Evolutionary conservation across 2,113 vertebrate species (phyloP).

Genomic region (Calyptomena viridis): DNA sequence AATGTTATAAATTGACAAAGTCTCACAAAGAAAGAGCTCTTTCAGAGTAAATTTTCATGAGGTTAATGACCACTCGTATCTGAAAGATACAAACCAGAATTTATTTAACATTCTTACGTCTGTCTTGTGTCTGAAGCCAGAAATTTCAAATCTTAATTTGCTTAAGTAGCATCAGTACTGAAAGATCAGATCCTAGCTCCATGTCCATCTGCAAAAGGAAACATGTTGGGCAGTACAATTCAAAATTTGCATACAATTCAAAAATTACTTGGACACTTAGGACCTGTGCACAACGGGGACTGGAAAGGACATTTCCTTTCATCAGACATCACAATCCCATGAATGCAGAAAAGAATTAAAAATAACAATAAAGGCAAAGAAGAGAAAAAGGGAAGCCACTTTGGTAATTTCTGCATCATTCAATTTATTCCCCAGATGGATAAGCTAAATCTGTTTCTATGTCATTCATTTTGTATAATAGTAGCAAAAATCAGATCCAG

Average conservation of each 20-base stretch:
- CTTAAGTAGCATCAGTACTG: background rate
- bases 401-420: background rate
- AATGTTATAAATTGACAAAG: background rate
- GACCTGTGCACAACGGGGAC: background rate
- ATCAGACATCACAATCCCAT: background rate
- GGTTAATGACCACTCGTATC: background rate
- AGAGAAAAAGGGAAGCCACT: background rate
- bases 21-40: background rate
- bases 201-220: background rate
- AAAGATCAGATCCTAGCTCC: background rate
- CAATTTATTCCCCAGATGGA: background rate
- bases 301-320: background rate
- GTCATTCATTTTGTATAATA: background rate
- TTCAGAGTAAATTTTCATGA: background rate
- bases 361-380: background rate
- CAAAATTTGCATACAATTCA: background rate
- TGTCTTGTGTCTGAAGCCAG: background rate
- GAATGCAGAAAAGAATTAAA: background rate
- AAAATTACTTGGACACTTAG: background rate
- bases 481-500: background rate
- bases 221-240: background rate
- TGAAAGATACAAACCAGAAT: background rate
- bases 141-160: background rate
- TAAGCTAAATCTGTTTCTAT: background rate
- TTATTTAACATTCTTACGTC: background rate